phyloP scores from a whole-genome alignment of 1,140 invertebrate genomes.

The Hypsibius dujardini region DNA sequence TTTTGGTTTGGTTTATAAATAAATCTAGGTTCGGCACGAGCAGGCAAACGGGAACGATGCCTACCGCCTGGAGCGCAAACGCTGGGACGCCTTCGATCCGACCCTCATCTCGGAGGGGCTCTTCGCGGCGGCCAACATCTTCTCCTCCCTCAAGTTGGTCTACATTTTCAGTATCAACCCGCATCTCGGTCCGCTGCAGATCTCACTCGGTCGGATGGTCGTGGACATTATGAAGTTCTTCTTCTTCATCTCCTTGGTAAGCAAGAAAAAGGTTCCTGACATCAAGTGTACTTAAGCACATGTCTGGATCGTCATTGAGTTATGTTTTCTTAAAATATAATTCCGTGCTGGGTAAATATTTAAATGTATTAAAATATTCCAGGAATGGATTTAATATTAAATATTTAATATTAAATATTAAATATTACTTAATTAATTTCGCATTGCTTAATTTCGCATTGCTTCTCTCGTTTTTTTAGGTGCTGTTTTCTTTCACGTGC shows the following conservation, averaged over 20 bases:
- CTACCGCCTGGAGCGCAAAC: conserved; percentile 56
- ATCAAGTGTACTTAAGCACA: too few relatives aligned
- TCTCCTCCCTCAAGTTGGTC: conserved; percentile 85
- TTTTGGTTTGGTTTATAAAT: too few relatives aligned
- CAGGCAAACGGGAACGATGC: conserved; percentile 50
- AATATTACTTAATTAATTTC: too few relatives aligned
- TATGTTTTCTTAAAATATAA: too few relatives aligned
- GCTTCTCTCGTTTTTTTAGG: neutral
- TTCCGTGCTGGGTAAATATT: too few relatives aligned
- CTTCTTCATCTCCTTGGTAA: conserved; percentile 74
- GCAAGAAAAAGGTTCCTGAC: neutral
- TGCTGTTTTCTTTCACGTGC: conserved; percentile 30
- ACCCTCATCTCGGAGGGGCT: conserved; percentile 80
- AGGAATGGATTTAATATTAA: too few relatives aligned
- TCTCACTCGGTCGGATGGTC: conserved; percentile 88
- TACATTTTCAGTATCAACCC: conserved; percentile 99
- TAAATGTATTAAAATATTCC: too few relatives aligned
- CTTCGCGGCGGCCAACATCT: conserved; percentile 84
- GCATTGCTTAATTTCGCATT: too few relatives aligned
- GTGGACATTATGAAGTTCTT: conserved; percentile 96
- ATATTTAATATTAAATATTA: too few relatives aligned
- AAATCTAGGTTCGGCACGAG: conserved; percentile 46
- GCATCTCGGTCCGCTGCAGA: conserved; percentile 87
- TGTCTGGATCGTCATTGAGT: too few relatives aligned
- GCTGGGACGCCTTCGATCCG: conserved; percentile 81